Base-by-base conservation (phyloP, 2,797 vertebrate species). In the Momotus momota region DNA sequence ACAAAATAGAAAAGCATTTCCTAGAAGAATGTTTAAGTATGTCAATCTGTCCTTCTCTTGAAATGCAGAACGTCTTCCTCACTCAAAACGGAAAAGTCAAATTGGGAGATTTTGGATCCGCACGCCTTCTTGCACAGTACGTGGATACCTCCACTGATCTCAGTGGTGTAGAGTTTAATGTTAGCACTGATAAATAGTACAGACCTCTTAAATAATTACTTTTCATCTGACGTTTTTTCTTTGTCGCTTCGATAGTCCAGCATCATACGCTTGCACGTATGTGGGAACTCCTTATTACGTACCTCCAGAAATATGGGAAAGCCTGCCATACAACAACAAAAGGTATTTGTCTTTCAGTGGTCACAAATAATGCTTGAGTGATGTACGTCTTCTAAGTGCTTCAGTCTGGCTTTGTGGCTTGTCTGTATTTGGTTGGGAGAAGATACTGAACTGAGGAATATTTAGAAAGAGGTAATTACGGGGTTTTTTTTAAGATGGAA, bases 221-320 rank as follows among this genome's bases (percentile, higher is more conserved):
- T 87, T 73, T 91, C 61, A 86, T 43, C n/a, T 81, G 60, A 8
- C 0, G 1, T 93, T 52, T 83, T 86, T 83, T 96, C 35, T 95
- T 93, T 96, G 18, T 97, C 0, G 0, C 96, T 97, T 97, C 61
- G 21, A 51, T 91, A 99, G 99, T 96, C 98, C 98, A 1, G 98
- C 98, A 96, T 99, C 98, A 4, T 98, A 98, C 6, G 99, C 99
- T 87, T 98, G 98, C 51, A 97, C 98, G 0, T 99, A 99, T 31
- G 98, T 99, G 67, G 99, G 99, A 84, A 99, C 99, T 9, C 99
- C 99, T 13, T 99, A 99, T 92, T 99, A 99, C 1, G 98, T 99
- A 35, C 99, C 99, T 96, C 99, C 99, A 81, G 99, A 99, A 97
- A 99, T 99, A 93, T 99, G 99, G 99, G 99, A 99, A 95, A 99